phyloP scores from a whole-genome alignment of 2,888 invertebrate genomes.

The Latrodectus elegans region DNA sequence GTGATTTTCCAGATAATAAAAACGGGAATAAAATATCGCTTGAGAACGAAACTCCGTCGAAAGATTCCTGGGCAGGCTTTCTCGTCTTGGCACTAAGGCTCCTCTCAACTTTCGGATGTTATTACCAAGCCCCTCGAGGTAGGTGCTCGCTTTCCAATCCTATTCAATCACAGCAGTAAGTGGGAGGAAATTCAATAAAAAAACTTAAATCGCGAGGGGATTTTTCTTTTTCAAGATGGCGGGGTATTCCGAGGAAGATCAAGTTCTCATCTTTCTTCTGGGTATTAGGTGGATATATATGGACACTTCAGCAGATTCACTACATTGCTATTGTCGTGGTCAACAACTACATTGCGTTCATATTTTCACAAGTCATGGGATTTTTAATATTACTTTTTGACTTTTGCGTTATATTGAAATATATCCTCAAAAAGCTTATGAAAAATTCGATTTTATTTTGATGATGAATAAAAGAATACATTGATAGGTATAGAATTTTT shows the following conservation, averaged over 20 bases:
- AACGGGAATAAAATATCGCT: slow-evolving; percentile 5
- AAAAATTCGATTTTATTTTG: no score
- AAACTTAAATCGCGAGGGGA: background rate
- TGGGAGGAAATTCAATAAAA: slow-evolving; percentile 51
- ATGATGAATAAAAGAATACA: no score
- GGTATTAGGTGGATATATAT: slow-evolving; percentile 8
- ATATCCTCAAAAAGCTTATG: no score
- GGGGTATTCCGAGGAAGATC: slow-evolving; percentile 21
- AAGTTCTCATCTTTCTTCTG: slow-evolving; percentile 46
- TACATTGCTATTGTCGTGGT: background rate
- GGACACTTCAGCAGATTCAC: no score
- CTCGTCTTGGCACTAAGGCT: slow-evolving; percentile 42
- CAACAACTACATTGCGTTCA: background rate
- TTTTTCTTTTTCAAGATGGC: slow-evolving; percentile 6
- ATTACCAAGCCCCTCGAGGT: slow-evolving; percentile 16
- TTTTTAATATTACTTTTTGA: no score
- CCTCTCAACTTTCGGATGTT: slow-evolving; percentile 36
- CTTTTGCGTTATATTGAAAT: no score
- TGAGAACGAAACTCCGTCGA: slow-evolving; percentile 35
- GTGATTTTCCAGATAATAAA: slow-evolving; percentile 50
- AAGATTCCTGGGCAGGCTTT: background rate
- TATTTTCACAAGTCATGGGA: background rate
- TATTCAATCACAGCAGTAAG: slow-evolving; percentile 57
- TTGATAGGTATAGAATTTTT: no score
- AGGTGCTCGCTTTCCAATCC: background rate